Evolutionary conservation across 2,113 vertebrate genomes (phyloP).

Genomic region (Tor tambroides): DNA sequence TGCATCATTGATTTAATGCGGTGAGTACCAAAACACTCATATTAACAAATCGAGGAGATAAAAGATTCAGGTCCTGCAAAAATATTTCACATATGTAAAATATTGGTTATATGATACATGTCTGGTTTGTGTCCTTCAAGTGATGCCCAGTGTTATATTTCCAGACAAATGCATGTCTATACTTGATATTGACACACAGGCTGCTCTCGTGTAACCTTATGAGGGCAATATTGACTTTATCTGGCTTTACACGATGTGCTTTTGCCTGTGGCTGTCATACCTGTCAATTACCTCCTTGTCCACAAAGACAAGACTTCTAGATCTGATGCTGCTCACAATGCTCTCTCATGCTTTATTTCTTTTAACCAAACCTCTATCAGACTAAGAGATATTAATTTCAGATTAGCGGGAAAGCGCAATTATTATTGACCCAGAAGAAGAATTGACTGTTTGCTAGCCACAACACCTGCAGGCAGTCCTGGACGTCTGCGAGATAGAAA

Average conservation of each 20-base stretch:
- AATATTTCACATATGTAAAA: slow-evolving; percentile 10
- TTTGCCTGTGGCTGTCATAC: slow-evolving; percentile 27
- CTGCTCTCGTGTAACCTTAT: slow-evolving; percentile 35
- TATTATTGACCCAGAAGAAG: background rate
- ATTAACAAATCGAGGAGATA: background rate
- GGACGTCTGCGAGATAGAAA: background rate
- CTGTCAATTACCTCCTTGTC: slow-evolving; percentile 42
- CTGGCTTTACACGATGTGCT: background rate
- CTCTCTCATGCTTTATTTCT: background rate
- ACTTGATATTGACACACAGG: slow-evolving; percentile 2
- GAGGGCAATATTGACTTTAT: slow-evolving; percentile 9
- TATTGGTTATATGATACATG: background rate
- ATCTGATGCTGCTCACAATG: background rate
- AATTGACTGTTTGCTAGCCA: slow-evolving; percentile 31
- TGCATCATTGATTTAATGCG: slow-evolving; percentile 22
- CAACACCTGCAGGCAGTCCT: slow-evolving; percentile 32
- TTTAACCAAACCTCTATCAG: background rate
- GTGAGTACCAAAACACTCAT: background rate
- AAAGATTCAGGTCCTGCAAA: background rate
- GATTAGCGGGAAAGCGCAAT: slow-evolving; percentile 13
- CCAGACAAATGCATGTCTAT: slow-evolving; percentile 10
- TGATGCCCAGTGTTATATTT: slow-evolving; percentile 29
- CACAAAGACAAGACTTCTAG: slow-evolving; percentile 19
- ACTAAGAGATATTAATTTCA: slow-evolving; percentile 21
- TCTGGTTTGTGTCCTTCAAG: background rate